Conservation (phyloP, 2,797 vertebrate genomes). For the Amblyraja radiata region DNA sequence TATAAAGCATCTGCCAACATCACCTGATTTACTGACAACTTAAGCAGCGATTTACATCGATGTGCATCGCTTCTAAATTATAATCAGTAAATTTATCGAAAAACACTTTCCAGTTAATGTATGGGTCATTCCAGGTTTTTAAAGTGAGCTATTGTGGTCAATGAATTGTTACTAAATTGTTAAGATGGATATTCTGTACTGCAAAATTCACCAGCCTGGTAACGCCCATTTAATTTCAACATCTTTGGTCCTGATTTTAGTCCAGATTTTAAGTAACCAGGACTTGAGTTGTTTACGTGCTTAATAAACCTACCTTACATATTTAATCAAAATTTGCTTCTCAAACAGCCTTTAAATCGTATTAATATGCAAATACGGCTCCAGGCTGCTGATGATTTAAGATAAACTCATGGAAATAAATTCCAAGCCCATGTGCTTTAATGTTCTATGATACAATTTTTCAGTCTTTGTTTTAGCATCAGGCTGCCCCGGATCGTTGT, state of each 20-base stretch:
- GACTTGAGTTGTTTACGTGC: neutral
- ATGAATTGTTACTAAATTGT: neutral
- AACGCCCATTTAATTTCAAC: slow-evolving; percentile 17
- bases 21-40: neutral
- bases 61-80: neutral
- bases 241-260: neutral
- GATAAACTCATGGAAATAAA: neutral
- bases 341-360: neutral
- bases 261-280: neutral
- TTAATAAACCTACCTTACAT: neutral
- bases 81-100: neutral
- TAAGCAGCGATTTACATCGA: neutral
- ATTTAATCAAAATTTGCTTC: neutral
- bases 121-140: neutral
- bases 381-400: neutral
- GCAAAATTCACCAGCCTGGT: neutral
- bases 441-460: neutral
- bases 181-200: neutral
- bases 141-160: neutral
- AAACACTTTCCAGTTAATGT: neutral
- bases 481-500: neutral
- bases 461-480: neutral
- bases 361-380: neutral
- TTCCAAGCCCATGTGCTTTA: neutral
- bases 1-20: neutral